phyloP scores from a whole-genome alignment of 2,888 invertebrate genomes.

The Ormyrus pomaceus region DNA sequence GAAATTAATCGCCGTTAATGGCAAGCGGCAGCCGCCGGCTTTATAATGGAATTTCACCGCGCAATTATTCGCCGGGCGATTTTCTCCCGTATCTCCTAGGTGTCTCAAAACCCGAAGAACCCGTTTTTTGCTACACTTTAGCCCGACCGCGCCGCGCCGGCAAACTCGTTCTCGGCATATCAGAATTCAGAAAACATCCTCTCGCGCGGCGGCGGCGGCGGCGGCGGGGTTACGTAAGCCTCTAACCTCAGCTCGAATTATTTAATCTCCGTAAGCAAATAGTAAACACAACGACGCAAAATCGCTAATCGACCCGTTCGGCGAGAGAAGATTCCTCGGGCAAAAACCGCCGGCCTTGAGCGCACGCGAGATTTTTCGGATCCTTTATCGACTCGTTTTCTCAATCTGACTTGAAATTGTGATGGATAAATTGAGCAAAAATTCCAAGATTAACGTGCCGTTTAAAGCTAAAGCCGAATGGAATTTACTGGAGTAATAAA shows the following conservation, averaged over 20 bases:
- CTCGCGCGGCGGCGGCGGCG: neutral
- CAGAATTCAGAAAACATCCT: constrained; percentile 26
- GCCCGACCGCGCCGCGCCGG: neutral
- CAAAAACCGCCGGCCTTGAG: no score
- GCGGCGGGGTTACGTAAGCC: constrained; percentile 4
- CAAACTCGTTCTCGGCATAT: constrained; percentile 33
- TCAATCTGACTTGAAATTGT: no score
- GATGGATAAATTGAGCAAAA: no score
- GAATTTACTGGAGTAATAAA: no score
- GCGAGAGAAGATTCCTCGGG: no score
- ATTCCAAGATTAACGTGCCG: no score
- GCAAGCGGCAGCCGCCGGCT: neutral
- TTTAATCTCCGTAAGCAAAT: constrained; percentile 17
- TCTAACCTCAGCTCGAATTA: constrained; percentile 8
- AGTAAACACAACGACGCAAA: neutral
- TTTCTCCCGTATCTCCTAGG: neutral
- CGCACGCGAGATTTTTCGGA: no score
- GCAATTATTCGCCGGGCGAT: neutral
- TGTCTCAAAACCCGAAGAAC: neutral
- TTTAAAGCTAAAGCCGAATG: no score
- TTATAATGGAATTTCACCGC: neutral
- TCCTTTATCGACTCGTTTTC: no score
- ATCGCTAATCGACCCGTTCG: no score
- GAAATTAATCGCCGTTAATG: neutral
- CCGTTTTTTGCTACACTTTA: constrained; percentile 12